These are phyloP conservation scores for Drosophila buzzatii DNA, from an alignment of 2,888 invertebrate species.

Conservation along the genomic window DNA sequence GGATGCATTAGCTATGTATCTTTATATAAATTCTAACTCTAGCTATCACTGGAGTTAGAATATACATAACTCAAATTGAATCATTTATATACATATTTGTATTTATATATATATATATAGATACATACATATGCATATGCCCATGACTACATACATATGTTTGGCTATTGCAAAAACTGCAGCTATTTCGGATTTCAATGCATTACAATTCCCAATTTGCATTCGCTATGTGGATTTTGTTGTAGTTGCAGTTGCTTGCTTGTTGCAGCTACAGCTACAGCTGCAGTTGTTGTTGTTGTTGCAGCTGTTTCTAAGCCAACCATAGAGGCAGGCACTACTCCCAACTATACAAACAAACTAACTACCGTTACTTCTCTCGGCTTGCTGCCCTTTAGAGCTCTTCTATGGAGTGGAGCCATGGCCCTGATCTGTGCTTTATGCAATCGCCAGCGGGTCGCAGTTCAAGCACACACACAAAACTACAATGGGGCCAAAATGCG, in stretches of 20 bases:
- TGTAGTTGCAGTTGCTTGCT: slow-evolving; percentile 19
- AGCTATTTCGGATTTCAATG: slow-evolving; percentile 47
- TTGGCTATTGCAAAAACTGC: slow-evolving; percentile 31
- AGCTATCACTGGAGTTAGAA: too few relatives aligned
- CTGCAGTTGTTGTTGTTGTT: slow-evolving; percentile 11
- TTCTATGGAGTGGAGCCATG: slow-evolving; percentile 3
- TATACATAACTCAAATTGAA: not conserved
- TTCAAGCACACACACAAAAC: slow-evolving; percentile 36
- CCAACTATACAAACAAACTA: slow-evolving; percentile 40
- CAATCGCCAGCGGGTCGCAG: slow-evolving; percentile 51
- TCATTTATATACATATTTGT: not conserved
- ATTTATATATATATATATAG: not conserved
- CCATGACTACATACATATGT: slow-evolving; percentile 15
- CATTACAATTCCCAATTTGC: slow-evolving; percentile 68
- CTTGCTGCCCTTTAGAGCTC: not conserved
- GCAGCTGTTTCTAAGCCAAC: slow-evolving; percentile 58
- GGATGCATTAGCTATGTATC: too few relatives aligned
- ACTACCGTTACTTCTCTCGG: not conserved
- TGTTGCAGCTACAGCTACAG: slow-evolving; percentile 16
- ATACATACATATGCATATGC: not conserved
- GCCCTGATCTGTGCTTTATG: slow-evolving; percentile 28
- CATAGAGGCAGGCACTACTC: slow-evolving; percentile 20
- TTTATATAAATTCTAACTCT: too few relatives aligned
- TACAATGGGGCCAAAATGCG: slow-evolving; percentile 57
- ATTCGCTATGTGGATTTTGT: slow-evolving; percentile 44